A percentile compares a stretch with the other conserved stretches of the same genome.
phyloP scores from a whole-genome alignment of 1,140 invertebrate species.

The Drosophila pseudoobscura region DNA sequence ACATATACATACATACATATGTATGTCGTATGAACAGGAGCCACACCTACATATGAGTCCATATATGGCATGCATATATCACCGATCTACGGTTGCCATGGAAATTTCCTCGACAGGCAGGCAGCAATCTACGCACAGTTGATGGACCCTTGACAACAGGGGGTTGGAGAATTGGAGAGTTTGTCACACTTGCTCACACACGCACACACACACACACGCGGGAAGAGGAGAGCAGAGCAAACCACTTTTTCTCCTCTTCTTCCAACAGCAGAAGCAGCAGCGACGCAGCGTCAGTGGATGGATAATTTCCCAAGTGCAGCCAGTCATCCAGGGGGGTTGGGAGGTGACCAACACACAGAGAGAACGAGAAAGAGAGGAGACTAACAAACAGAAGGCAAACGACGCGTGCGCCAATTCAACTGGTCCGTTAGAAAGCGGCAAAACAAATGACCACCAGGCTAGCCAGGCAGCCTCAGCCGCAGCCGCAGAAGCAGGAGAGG shows the following conservation, averaged over 20 bases:
- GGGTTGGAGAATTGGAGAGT: constrained; percentile 5
- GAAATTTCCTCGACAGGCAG: too few relatives aligned
- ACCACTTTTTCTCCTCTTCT: constrained; percentile 26
- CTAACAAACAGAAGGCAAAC: constrained; percentile 27
- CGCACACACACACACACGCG: background rate
- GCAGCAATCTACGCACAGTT: too few relatives aligned
- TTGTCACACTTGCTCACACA: constrained; percentile 4
- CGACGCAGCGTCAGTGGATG: constrained; percentile 14
- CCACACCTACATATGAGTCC: constrained; percentile 21
- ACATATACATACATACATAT: background rate
- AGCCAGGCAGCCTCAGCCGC: constrained; percentile 9
- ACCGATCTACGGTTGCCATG: too few relatives aligned
- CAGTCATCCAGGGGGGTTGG: too few relatives aligned
- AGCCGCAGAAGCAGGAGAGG: constrained; percentile 9
- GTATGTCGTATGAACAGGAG: background rate
- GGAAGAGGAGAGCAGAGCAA: background rate
- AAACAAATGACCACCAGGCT: constrained; percentile 71
- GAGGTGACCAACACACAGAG: background rate
- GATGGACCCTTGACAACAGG: too few relatives aligned
- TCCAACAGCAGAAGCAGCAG: background rate
- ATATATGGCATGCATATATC: too few relatives aligned
- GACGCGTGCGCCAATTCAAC: constrained; percentile 77
- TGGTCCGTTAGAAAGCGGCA: constrained; percentile 79
- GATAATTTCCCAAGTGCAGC: constrained; percentile 28
- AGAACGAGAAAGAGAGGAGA: constrained; percentile 9